These are phyloP conservation scores for Octonoba sinensis DNA, from an alignment of 2,888 invertebrate species.

Conservation along the genomic window DNA sequence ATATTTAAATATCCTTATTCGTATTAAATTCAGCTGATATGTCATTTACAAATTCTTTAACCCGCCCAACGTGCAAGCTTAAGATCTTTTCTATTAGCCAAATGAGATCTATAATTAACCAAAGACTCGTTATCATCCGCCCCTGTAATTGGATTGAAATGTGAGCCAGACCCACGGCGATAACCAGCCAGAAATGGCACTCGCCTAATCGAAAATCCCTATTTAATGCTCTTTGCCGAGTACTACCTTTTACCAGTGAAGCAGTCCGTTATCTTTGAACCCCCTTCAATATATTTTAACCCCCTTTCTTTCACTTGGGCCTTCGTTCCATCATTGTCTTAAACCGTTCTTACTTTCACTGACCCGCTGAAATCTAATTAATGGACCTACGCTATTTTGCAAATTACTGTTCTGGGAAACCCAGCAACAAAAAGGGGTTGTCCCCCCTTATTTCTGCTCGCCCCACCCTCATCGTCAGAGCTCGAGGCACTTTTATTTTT, in stretches of 20 bases:
- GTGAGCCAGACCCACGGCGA: constrained; percentile 18
- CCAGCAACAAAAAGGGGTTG: constrained; percentile 34
- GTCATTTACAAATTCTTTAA: no score
- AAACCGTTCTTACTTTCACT: constrained; percentile 51
- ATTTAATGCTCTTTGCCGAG: constrained; percentile 50
- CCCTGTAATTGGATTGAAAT: constrained; percentile 30
- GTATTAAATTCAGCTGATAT: no score
- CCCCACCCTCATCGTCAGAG: constrained; percentile 5
- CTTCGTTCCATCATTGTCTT: constrained; percentile 54
- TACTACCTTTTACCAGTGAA: constrained; percentile 37
- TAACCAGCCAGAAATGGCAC: constrained; percentile 48
- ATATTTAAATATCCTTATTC: no score
- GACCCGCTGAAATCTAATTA: constrained; percentile 64
- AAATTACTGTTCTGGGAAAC: constrained; percentile 59
- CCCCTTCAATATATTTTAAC: constrained; percentile 41
- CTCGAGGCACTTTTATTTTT: constrained; percentile 35
- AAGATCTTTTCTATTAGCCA: constrained; percentile 10
- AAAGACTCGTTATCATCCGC: constrained; percentile 8
- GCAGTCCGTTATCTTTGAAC: constrained; percentile 46
- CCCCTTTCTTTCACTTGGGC: constrained; percentile 44
- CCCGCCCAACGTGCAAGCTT: no score
- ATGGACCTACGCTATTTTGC: constrained; percentile 61
- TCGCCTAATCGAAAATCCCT: constrained; percentile 56
- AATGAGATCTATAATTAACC: constrained; percentile 19
- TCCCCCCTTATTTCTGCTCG: constrained; percentile 15